Percentiles rank a stretch among this genome's conserved stretches.
Conservation (phyloP, 2,888 invertebrate genomes). For the Drosophila kambysellisi region DNA sequence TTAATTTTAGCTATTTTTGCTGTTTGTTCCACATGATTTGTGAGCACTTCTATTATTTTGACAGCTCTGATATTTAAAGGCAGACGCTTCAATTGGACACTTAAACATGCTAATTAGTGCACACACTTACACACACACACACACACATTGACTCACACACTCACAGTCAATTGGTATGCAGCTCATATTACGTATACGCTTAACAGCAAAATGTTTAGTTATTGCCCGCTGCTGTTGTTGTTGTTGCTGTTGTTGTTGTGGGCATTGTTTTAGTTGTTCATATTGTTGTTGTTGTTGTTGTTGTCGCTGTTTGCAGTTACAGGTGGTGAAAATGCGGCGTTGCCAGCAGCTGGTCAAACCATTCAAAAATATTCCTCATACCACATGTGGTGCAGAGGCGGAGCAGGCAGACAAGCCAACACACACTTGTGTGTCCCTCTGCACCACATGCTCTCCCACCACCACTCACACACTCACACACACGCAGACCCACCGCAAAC, state of each 20-base stretch:
- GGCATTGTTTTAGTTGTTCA: background rate
- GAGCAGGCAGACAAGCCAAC: background rate
- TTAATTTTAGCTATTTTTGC: background rate
- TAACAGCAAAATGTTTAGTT: slow-evolving; percentile 31
- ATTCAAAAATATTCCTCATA: slow-evolving; percentile 61
- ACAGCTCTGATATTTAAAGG: background rate
- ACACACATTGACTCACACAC: background rate
- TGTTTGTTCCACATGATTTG: slow-evolving; percentile 3
- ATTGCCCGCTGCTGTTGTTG: slow-evolving; percentile 4
- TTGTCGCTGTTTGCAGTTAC: slow-evolving; percentile 45
- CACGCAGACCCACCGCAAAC: slow-evolving; percentile 46
- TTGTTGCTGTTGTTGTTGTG: slow-evolving; percentile 13
- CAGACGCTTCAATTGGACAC: slow-evolving; percentile 14
- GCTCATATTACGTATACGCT: slow-evolving; percentile 59
- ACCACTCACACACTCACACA: background rate
- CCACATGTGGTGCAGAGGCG: slow-evolving; percentile 46
- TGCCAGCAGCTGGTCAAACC: slow-evolving; percentile 25
- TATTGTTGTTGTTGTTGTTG: background rate
- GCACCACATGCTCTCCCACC: background rate
- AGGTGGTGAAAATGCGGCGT: slow-evolving; percentile 56
- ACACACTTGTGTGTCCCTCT: background rate
- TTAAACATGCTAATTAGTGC: slow-evolving; percentile 60
- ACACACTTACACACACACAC: slow-evolving; percentile 5
- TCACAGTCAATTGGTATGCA: too few relatives aligned
- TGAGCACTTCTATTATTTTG: background rate